phyloP scores from a whole-genome alignment of 37 sponge, comb jelly and placozoan genomes.

The Agelas oroides region DNA sequence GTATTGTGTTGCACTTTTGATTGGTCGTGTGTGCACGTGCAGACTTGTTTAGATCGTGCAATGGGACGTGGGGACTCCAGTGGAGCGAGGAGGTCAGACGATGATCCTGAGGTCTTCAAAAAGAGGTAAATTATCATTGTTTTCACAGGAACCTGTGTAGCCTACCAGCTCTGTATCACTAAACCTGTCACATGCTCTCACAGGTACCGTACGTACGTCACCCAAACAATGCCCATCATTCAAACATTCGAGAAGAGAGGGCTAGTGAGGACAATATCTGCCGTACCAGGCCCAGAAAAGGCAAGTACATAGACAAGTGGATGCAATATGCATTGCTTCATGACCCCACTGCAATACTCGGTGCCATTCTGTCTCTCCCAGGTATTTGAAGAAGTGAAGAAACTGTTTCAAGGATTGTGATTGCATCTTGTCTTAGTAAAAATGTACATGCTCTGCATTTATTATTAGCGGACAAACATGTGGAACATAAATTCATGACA shows the following conservation, averaged over 20 bases:
- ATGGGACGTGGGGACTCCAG: conserved; percentile 67
- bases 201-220: conserved; percentile 70
- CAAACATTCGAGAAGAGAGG: conserved; percentile 67
- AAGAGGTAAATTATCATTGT: conserved; percentile 68
- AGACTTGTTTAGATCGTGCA: conserved; percentile 73
- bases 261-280: conserved; percentile 59
- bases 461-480: no score
- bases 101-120: conserved; percentile 80
- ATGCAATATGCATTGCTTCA: no score
- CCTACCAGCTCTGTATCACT: no score
- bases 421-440: no score
- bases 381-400: conserved; percentile 76
- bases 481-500: no score
- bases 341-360: no score
- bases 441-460: no score
- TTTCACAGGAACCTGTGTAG: background rate
- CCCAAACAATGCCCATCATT: conserved; percentile 80
- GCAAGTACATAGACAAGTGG: conserved; percentile 32
- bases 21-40: background rate
- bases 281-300: conserved; percentile 47
- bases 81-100: conserved; percentile 78
- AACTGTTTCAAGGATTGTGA: conserved; percentile 41
- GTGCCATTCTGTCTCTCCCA: background rate
- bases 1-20: no score
- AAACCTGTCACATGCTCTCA: no score